Base-by-base conservation (phyloP, 1,140 invertebrate genomes). In the Lordiphosa stackelbergi region DNA sequence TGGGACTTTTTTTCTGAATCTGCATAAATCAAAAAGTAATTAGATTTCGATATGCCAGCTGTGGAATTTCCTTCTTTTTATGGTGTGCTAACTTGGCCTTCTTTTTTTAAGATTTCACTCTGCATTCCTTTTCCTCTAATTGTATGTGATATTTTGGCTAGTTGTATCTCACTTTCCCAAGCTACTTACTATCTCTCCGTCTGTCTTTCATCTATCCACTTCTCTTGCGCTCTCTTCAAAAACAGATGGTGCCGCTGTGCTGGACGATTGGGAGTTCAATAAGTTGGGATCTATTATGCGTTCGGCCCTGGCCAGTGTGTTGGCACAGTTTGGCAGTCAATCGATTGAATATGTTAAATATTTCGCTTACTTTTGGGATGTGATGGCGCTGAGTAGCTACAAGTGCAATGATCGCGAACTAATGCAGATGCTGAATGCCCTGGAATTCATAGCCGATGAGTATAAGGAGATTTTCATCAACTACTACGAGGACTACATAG, bases 391-490 rank as follows among this genome's bases (percentile, higher is more conserved):
- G 31, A 79, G 74, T 47, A 75, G 65, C 31, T 79, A 79, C 42
- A 77, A 75, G 41, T 79, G 74, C 51, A 73, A 70, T 28, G 74
- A 79, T 49, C 63, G 73, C 28, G 74, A 79, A 64, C 53, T 79
- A 31, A 79, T 79, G 73, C 74, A 79, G 60, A 79, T 79, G 74
- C 55, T 79, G 36, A 71, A 79, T 34, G 74, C 74, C n/a, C 70
- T 79, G 53, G 74, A 79, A 58, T 79, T 69, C 41, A 79, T 79
- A 11, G 64, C 74, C 31, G 74, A 79, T 48, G 74, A 79, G 48
- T 79, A 63, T 46, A 79, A 79, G 61, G 74, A 79, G 48, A 77
- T 79, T 45, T 79, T 79, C 61, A 79, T 79, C 42, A 79, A 79
- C 57, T 79, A 79, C 43, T 79, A 79, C 48, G 74, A 79, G 49